A percentile compares a stretch with the other conserved stretches of the same genome.
Conservation (phyloP, 1,140 invertebrate genomes). For the Macrostomum lignano region DNA sequence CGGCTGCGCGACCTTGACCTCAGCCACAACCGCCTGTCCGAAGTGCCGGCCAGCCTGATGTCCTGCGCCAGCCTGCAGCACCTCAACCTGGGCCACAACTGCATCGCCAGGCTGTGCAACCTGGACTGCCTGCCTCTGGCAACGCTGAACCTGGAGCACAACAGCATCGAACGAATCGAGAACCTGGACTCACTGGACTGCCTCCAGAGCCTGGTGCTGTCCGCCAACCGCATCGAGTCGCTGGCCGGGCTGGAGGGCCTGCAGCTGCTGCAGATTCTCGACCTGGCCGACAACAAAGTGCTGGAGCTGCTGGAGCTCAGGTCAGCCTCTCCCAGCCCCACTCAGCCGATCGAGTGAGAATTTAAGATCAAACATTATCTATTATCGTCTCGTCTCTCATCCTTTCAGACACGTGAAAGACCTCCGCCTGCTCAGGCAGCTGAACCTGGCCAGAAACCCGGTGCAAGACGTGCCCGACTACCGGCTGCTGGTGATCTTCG, state of each 20-base stretch:
- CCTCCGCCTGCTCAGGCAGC: constrained; percentile 14
- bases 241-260: not conserved
- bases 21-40: constrained; percentile 21
- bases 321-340: not conserved
- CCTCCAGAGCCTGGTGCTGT: too few relatives aligned
- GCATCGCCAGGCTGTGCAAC: not conserved
- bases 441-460: constrained; percentile 21
- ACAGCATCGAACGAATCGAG: too few relatives aligned
- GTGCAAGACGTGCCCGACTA: constrained; percentile 25
- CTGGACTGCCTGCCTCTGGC: not conserved
- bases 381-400: too few relatives aligned
- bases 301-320: not conserved
- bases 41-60: constrained; percentile 13
- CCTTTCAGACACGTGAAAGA: constrained; percentile 4
- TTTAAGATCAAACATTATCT: too few relatives aligned
- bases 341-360: not conserved
- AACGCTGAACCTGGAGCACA: constrained; percentile 1
- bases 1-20: constrained; percentile 20
- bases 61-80: not conserved
- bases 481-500: constrained; percentile 18
- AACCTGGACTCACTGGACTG: too few relatives aligned
- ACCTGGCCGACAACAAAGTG: constrained; percentile 2
- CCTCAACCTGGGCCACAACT: constrained; percentile 1
- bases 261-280: not conserved
- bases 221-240: too few relatives aligned